Base-by-base conservation (phyloP, 2,797 vertebrate species). In the Molothrus ater region DNA sequence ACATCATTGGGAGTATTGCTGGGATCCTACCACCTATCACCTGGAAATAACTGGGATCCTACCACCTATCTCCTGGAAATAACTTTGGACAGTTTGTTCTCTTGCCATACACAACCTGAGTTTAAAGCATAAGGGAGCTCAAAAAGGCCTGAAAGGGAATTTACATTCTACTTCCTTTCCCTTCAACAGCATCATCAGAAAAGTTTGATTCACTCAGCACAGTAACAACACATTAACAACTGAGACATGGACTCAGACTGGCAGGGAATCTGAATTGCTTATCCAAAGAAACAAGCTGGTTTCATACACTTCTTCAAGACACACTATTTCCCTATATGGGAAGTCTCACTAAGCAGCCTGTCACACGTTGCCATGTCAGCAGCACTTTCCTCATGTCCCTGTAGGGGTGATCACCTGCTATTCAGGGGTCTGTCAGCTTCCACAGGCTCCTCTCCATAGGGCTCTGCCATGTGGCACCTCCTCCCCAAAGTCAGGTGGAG, bases 391-490 rank as follows among this genome's bases (percentile, higher is more conserved):
- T 17, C 15, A 11, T 21, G n/a, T 56, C n/a, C n/a, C 21, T 38
- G 0, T 3, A 21, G 51, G n/a, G 42, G 22, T 26, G 14, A 38
- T 47, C 51, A 66, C 22, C 18, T 2, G 4, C n/a, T 32, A 1
- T 32, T 28, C 42, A 56, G 11, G 28, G n/a, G 8, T 66, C 14
- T 56, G n/a, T 7, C 63, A 57, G 17, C 42, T 56, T 32, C 51
- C 3, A 28, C 75, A 47, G 42, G 17, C 42, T 66, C 22, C 40
- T 38, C 51, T 47, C 22, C 28, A 25, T 1, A 11, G 17, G 10
- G 15, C 21, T 32, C 21, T 38, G 21, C 50, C 2, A 4, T 3
- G 2, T 17, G 63, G 63, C 42, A 57, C 29, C 34, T 68, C 17
- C 34, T n/a, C 7, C 22, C 2, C 63, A 40, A 45, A 17, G 15